Evolutionary conservation across 2,113 vertebrate species (phyloP), one percentile per base, ranked within the genome.

Genomic region (Pelecanoides urinatrix): DNA sequence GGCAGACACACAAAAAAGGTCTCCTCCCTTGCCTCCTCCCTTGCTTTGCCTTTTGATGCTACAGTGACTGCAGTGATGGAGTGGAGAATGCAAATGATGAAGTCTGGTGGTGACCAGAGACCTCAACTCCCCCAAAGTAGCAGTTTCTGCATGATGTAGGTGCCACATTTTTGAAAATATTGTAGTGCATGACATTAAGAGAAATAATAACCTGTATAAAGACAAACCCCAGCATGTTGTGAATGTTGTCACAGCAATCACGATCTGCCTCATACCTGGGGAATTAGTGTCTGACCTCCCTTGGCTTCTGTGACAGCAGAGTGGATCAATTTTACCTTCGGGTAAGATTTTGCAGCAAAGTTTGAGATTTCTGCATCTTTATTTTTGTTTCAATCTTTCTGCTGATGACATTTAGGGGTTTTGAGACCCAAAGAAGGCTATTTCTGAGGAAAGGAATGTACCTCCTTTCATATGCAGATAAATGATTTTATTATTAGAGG

Each of bases 251-350:
- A 77, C 40, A 65, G 29, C 42, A 73, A 55, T 92, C 55, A 67
- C 0, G 1, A 72, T 61, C 75, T 80, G 53, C 11, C 27, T 74
- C 27, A 6, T 66, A 49, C 42, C 21, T 40, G 22, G 49, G 47
- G 44, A 94, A 56, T 30, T 81, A 47, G 4, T 13, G 7, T 72
- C 73, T 91, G 79, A 91, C 80, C 44, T 91, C 14, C 63, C 22
- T n/a, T 56, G 66, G 47, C 68, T 75, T 94, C 79, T 81, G 27
- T 75, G 73, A 71, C 55, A 86, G 55, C 42, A 66, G 10, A 82
- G 55, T 50, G 40, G 80, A 77, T 89, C 36, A 76, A 34, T 91
- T 92, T 79, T 86, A 86, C 42, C 59, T 74, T 40, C 81, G 56
- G 67, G 68, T n/a, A 86, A 78, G 40, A 74, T 77, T 83, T 82